Evolutionary conservation across 2,113 vertebrate species (phyloP).

Genomic region (Hippolais icterina): DNA sequence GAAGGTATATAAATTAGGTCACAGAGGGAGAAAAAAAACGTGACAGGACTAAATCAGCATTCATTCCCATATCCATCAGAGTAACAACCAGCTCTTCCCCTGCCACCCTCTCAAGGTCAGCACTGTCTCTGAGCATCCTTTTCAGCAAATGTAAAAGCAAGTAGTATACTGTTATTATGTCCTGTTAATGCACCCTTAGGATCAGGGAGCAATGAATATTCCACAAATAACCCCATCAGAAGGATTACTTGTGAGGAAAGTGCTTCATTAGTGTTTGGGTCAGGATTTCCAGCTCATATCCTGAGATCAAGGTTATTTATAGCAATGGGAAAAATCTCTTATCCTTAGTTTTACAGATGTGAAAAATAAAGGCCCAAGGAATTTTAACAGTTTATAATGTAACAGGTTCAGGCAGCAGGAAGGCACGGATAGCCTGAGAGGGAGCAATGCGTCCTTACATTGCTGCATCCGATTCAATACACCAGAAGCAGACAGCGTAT

Average conservation of each 20-base stretch:
- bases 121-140: neutral
- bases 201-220: neutral
- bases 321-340: neutral
- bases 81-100: neutral
- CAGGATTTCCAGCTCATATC: neutral
- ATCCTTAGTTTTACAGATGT: neutral
- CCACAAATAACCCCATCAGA: neutral
- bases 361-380: neutral
- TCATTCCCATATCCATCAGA: neutral
- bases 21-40: accelerated
- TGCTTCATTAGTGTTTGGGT: neutral
- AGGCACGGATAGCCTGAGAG: neutral
- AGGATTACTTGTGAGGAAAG: neutral
- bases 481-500: neutral
- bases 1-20: neutral
- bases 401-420: neutral
- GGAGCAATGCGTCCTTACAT: neutral
- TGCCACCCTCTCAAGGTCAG: neutral
- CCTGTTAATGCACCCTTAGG: neutral
- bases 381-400: neutral
- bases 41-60: neutral
- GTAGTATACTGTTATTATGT: accelerated
- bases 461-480: neutral
- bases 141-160: neutral
- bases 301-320: neutral